These are phyloP conservation scores for Mugil cephalus DNA, from an alignment of 2,113 vertebrate species.

Conservation along the genomic window DNA sequence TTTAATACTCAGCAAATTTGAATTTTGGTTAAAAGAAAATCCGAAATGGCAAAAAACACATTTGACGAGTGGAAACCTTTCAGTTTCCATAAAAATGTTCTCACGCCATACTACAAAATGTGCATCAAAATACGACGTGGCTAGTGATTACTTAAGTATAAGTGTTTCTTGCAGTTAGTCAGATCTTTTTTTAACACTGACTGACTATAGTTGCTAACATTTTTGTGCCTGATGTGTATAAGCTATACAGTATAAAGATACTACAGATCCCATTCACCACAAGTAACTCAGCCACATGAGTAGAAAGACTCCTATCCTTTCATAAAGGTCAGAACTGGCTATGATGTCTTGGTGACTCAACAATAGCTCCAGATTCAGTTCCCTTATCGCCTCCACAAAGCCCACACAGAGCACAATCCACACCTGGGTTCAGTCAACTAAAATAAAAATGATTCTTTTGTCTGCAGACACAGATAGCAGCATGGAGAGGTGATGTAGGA, in stretches of 20 bases:
- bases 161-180: no score
- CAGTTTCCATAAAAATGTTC: no score
- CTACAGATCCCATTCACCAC: slow-evolving; percentile 35
- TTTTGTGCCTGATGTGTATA: slow-evolving; percentile 2
- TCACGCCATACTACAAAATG: no score
- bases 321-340: slow-evolving; percentile 57
- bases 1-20: no score
- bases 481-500: no score
- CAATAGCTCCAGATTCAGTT: slow-evolving; percentile 31
- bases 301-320: slow-evolving; percentile 40
- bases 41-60: no score
- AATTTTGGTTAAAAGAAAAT: no score
- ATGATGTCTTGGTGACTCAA: slow-evolving; percentile 19
- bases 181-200: no score
- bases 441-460: slow-evolving; percentile 16
- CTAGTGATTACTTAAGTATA: no score
- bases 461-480: background rate
- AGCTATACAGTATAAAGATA: background rate
- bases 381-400: slow-evolving; percentile 36
- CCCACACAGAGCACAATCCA: slow-evolving; percentile 35
- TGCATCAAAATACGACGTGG: no score
- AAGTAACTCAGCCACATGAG: slow-evolving; percentile 29
- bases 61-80: no score
- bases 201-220: no score
- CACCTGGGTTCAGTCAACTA: slow-evolving; percentile 39